Base-by-base conservation (phyloP, 2,888 invertebrate species). In the Drosophila recens region DNA sequence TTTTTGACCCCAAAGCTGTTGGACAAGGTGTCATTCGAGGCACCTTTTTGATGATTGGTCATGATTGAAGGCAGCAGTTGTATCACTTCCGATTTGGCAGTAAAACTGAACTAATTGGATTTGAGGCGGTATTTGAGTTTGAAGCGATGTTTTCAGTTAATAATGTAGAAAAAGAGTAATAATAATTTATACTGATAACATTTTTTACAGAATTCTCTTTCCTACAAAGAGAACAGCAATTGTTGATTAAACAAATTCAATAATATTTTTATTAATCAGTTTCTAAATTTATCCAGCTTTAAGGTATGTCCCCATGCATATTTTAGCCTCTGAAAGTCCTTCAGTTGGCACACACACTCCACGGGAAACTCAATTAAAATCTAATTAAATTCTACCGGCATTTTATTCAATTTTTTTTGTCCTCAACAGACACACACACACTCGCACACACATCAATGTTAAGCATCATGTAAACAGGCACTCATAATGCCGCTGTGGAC, bases 391-490 rank as follows among this genome's bases (percentile, higher is more conserved):
- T 85, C 81, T 66, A 81, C 87, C 73, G 87, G 81, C 74, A 89
- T 78, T 87, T 85, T 69, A 89, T 89, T 75, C n/a, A 65, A 89
- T 81, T 87, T 76, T 83, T 46, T 76, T 67, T 33, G 52, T 38
- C 46, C 13, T 38, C 64, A 61, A 17, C 53, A 57, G 30, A 63
- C 23, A 45, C 40, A 27, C 27, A 42, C 51, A 46, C 40, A 27
- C 40, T 23, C 33, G 30, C 45, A 30, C 40, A 30, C 13, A 33
- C n/a, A n/a, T 45, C 54, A 43, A 8, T 63, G 67, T 67, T 83
- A 86, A 86, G 82, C 79, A 86, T 70, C 84, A 63, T 86, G 86
- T 86, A 88, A 86, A 86, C 86, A 86, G 82, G 71, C 89, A 86
- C 88, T 88, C 82, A 79, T 82, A 80, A 80, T 72, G 76, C 58